A percentile compares a stretch with the other conserved stretches of the same genome.
Conservation (phyloP, 2,797 vertebrate species). For the Mormyrops attenuatus region DNA sequence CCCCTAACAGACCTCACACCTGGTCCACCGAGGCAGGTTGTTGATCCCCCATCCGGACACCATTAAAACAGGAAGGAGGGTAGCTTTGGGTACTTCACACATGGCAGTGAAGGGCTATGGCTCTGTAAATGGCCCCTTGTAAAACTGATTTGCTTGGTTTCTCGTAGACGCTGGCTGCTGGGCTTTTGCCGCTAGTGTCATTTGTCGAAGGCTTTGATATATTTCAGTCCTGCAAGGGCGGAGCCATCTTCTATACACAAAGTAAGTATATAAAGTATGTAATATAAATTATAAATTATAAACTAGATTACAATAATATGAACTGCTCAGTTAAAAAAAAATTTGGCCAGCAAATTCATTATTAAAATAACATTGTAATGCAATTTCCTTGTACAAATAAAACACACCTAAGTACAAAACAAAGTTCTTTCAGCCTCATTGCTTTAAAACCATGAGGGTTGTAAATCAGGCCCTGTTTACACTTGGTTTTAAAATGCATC, state of each 20-base stretch:
- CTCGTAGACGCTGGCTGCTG: neutral
- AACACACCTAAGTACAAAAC: neutral
- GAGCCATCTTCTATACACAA: neutral
- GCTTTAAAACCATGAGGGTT: neutral
- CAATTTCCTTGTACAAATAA: neutral
- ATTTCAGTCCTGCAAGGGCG: neutral
- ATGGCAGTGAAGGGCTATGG: neutral
- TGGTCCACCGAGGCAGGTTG: neutral
- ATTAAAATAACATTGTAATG: neutral
- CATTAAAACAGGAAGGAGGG: neutral
- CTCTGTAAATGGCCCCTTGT: neutral
- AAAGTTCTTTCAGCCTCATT: neutral
- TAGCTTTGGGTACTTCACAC: neutral
- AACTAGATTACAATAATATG: neutral
- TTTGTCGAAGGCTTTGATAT: neutral
- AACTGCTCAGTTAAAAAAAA: neutral
- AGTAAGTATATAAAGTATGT: neutral
- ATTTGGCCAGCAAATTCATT: neutral
- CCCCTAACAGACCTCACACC: neutral
- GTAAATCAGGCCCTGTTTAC: neutral
- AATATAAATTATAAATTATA: neutral
- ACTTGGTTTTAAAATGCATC: neutral
- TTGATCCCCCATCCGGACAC: neutral
- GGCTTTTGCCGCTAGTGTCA: neutral
- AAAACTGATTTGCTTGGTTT: neutral